Evolutionary conservation across 2,113 vertebrate species (phyloP), one percentile per base, ranked within the genome.

Genomic region (Gambusia holbrooki): DNA sequence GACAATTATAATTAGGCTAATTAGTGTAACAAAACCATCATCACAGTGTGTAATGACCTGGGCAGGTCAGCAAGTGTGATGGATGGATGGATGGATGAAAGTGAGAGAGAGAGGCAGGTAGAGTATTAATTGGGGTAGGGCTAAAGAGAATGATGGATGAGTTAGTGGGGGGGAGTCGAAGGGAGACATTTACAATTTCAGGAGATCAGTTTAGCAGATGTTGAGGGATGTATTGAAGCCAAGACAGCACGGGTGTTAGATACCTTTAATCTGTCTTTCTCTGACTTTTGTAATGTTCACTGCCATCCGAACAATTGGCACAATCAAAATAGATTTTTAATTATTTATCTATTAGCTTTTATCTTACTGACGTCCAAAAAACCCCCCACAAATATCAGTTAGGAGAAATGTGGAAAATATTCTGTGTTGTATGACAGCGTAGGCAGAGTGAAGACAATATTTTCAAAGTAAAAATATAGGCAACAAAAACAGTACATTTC

Each of bases 1-100:
- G 91, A 92, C 91, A 92, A 64, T 76, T 72, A 80, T 91, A 93
- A 92, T 92, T 92, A 92, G 92, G 74, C 87, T 93, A 93, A 93
- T 92, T 92, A 91, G 86, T 84, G 88, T 30, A 90, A 92, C 90
- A 92, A 89, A 91, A 90, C 76, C 86, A 83, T 90, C 89, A 91
- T 88, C 87, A 73, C 89, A 80, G 77, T 77, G 86, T 83, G 84
- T 92, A 92, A 93, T 93, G 92, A 92, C 91, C 91, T 88, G 90
- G 85, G 89, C 90, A 73, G 84, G 81, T 78, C 81, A 83, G 83
- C 84, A 10, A 79, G 71, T 87, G 69, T 88, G 84, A 92, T 82
- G 80, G 88, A 91, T 88, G 87, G 81, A 84, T 82, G 79, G 71
- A 27, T 62, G 22, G 51, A 62, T 74, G 45, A 64, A 73, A 72